These are phyloP conservation scores for Sturnira hondurensis DNA, from an alignment of 2,113 vertebrate genomes.

Conservation along the genomic window DNA sequence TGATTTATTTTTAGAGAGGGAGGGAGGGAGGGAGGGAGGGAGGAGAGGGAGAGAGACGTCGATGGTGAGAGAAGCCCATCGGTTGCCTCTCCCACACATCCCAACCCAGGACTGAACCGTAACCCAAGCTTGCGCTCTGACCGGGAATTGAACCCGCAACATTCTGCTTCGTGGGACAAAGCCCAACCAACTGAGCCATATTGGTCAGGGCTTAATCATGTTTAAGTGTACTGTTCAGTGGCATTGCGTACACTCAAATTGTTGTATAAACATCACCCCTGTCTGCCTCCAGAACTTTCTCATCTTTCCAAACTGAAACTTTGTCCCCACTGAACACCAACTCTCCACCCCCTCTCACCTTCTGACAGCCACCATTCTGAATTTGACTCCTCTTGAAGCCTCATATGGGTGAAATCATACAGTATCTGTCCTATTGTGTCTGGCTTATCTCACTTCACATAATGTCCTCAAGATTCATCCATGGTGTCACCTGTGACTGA, in stretches of 20 bases:
- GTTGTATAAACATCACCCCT: accelerated
- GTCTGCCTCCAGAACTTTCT: neutral
- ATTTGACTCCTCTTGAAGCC: neutral
- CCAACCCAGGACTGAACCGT: too few species aligned
- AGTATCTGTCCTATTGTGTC: accelerated
- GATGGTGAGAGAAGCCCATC: too few species aligned
- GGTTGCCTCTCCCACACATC: too few species aligned
- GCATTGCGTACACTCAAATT: too few species aligned
- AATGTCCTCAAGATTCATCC: neutral
- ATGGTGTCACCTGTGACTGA: accelerated
- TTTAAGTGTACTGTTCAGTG: neutral
- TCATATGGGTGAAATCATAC: accelerated
- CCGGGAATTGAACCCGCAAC: neutral
- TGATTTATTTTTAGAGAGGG: too few species aligned
- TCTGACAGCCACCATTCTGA: accelerated
- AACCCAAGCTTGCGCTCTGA: too few species aligned
- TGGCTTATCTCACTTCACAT: accelerated
- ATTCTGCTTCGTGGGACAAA: neutral
- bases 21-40: too few species aligned
- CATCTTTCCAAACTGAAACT: neutral
- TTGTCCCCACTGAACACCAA: neutral
- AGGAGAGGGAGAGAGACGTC: too few species aligned
- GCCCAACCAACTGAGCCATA: neutral
- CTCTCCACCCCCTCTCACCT: neutral
- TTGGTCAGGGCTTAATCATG: neutral